Conservation (phyloP, 2,797 vertebrate species). For the Argya squamiceps region DNA sequence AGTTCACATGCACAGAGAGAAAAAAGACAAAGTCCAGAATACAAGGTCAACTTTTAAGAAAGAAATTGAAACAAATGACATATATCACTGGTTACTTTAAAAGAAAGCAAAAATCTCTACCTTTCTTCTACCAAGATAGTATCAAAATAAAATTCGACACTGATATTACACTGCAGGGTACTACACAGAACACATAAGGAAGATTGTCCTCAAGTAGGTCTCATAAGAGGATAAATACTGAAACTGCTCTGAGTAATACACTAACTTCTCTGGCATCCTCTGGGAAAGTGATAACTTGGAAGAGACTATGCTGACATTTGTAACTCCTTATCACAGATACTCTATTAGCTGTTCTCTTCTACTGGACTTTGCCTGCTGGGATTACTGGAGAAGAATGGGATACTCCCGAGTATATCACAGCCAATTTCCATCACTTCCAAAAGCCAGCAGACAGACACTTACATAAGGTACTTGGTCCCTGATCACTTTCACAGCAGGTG, state of each 20-base stretch:
- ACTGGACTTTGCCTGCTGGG: constrained; percentile 46
- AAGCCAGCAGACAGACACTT: constrained; percentile 6
- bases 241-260: not conserved
- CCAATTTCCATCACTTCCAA: constrained; percentile 25
- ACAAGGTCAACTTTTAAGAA: not conserved
- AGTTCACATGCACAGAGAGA: not conserved
- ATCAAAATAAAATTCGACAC: constrained; percentile 26
- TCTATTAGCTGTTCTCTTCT: constrained; percentile 58
- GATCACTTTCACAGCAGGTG: not conserved
- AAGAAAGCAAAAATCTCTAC: not conserved
- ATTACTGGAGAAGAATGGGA: constrained; percentile 52
- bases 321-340: constrained; percentile 58
- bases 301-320: constrained; percentile 58
- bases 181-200: not conserved
- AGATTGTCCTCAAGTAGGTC: constrained; percentile 29
- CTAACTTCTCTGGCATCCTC: constrained; percentile 18
- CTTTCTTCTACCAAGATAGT: not conserved
- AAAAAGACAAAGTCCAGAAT: not conserved
- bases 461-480: not conserved
- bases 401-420: not conserved
- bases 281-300: constrained; percentile 30
- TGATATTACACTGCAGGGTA: not conserved
- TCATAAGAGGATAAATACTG: constrained; percentile 39
- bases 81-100: not conserved
- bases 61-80: not conserved